Conservation (phyloP, 2,113 vertebrate species). For the Tichodroma muraria region DNA sequence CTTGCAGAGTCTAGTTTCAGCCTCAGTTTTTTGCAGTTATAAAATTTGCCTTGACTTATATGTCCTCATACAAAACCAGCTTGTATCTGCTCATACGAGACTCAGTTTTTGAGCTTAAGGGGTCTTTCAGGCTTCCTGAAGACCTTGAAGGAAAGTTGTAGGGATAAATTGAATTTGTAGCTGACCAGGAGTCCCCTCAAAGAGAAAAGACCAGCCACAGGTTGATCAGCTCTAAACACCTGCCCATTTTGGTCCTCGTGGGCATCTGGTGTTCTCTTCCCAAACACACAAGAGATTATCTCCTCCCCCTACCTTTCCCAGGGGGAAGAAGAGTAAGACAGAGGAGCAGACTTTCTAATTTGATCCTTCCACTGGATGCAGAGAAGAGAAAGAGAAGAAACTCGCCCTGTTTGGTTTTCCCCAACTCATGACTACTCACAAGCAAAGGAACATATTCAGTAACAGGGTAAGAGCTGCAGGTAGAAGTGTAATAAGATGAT, state of each 20-base stretch:
- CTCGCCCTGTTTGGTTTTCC: not conserved
- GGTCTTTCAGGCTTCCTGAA: not conserved
- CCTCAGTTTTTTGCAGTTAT: not conserved
- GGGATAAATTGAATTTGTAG: not conserved
- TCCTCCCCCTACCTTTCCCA: not conserved
- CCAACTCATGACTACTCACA: not conserved
- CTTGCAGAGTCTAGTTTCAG: not conserved
- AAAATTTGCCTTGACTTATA: not conserved
- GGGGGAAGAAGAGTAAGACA: not conserved
- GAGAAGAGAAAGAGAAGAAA: not conserved
- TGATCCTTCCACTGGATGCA: not conserved
- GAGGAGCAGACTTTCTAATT: not conserved
- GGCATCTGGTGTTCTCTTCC: not conserved
- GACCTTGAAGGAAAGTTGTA: not conserved
- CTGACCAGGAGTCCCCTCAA: not conserved
- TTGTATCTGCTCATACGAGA: not conserved
- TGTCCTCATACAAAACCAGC: not conserved
- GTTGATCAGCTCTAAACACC: not conserved
- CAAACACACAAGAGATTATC: not conserved
- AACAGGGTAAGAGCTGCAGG: not conserved
- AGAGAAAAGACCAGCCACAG: not conserved
- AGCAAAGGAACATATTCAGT: not conserved
- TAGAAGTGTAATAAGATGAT: not conserved
- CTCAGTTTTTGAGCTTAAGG: not conserved
- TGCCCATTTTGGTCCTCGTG: not conserved